A percentile compares a stretch with the other conserved stretches of the same genome.
These are phyloP conservation scores for Crepidodera aurea DNA, from an alignment of 2,888 invertebrate genomes.

Conservation along the genomic window DNA sequence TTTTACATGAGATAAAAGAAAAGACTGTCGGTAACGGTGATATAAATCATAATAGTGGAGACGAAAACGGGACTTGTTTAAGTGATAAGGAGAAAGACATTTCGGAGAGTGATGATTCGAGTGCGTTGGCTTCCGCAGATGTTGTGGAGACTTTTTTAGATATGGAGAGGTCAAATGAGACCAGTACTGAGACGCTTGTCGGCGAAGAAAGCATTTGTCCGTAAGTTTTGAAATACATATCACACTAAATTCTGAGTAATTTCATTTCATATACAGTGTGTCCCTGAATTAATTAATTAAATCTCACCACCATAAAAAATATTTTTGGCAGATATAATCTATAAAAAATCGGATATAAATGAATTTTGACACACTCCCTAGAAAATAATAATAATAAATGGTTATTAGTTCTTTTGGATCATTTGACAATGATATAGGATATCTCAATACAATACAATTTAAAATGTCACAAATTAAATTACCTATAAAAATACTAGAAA, in stretches of 20 bases:
- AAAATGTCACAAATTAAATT: too few relatives aligned
- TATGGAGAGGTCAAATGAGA: constrained; percentile 59
- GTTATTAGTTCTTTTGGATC: too few relatives aligned
- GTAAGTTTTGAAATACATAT: constrained; percentile 39
- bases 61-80: constrained; percentile 14
- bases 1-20: constrained; percentile 13
- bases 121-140: constrained; percentile 37
- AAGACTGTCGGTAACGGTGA: constrained; percentile 35
- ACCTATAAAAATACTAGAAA: too few relatives aligned
- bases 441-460: too few relatives aligned
- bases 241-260: not conserved
- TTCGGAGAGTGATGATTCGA: constrained; percentile 31
- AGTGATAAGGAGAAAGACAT: constrained; percentile 32
- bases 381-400: too few relatives aligned
- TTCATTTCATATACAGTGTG: not conserved
- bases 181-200: constrained; percentile 66
- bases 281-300: too few relatives aligned
- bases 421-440: too few relatives aligned
- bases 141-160: constrained; percentile 52
- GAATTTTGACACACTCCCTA: too few relatives aligned
- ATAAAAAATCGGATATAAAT: too few relatives aligned
- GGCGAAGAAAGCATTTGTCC: constrained; percentile 53
- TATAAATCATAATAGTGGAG: constrained; percentile 23
- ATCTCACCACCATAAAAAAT: too few relatives aligned
- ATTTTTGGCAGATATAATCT: too few relatives aligned